phyloP scores from a whole-genome alignment of 2,113 vertebrate species.

The Eudorcas thomsonii region DNA sequence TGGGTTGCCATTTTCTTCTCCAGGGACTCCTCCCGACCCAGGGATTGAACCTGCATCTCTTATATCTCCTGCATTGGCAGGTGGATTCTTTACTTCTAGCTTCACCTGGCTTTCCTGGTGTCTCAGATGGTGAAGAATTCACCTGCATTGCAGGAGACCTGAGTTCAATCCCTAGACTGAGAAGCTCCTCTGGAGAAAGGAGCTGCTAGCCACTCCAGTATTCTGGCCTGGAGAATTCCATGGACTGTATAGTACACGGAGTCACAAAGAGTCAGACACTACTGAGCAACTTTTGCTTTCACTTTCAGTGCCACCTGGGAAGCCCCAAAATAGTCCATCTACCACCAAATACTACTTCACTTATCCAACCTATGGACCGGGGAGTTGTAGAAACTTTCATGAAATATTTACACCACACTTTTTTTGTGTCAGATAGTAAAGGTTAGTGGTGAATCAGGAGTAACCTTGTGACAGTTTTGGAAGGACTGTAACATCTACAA shows the following conservation, averaged over 20 bases:
- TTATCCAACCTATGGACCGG: not conserved
- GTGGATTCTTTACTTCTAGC: not conserved
- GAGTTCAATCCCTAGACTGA: not conserved
- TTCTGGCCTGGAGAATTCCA: not conserved
- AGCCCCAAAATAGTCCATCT: not conserved
- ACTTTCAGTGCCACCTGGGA: not conserved
- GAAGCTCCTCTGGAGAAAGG: not conserved
- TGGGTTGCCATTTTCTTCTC: not conserved
- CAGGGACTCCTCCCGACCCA: fast-evolving
- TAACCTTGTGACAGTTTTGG: not conserved
- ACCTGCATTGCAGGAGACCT: not conserved
- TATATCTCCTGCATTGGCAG: not conserved
- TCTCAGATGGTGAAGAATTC: not conserved
- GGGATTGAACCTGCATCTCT: not conserved
- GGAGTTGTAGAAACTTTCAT: not conserved
- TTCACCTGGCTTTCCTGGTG: not conserved
- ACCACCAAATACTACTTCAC: not conserved
- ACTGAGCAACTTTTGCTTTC: not conserved
- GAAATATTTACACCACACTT: not conserved
- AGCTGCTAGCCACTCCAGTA: not conserved
- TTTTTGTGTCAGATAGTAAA: not conserved
- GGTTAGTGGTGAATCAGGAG: not conserved
- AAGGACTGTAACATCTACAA: not conserved
- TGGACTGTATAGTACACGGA: not conserved
- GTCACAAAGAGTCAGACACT: not conserved